Base-by-base conservation (phyloP, 2,113 vertebrate species). In the Dascyllus trimaculatus region DNA sequence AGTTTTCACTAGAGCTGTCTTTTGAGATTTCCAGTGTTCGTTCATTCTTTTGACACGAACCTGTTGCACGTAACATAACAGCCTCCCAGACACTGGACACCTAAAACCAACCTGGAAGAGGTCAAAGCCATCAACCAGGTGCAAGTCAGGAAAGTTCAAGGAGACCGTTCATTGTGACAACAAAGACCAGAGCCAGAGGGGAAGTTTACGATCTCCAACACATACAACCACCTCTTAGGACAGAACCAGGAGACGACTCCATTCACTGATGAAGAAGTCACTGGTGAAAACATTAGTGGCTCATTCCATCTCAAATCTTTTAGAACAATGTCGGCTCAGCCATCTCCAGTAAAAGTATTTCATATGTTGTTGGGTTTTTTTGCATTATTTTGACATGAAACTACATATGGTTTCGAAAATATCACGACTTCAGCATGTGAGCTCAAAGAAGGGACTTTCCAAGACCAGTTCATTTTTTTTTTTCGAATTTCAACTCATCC, bases 101-200 rank as follows among this genome's bases (percentile, higher is more conserved):
- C 24, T 11, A 32, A 45, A 24, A n/a, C 52, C 32, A 35, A 8
- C 32, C 32, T 11, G 5, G 26, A 24, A 3, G 51, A 25, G 53
- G 62, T 65, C 40, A 35, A 65, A 66, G 62, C 22, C 40, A 65
- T 56, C n/a, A 74, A 48, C 14, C 25, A 10, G 40, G 51, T 57
- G 51, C 40, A 17, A 22, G 40, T 17, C 5, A 35, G 56, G 4
- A 26, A 66, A 58, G 40, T 21, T 67, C 73, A 60, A 75, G 46
- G 54, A 60, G 63, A 45, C 14, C n/a, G 0, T 54, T 61, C 24
- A 24, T 8, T 24, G 21, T 58, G 21, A 49, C 18, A 35, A 19
- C 49, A 26, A 43, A 32, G 9, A 38, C 15, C 18, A 52, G 3
- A 5, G 29, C 2, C 52, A 25, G 25, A 57, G 35, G 53, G 11